A percentile compares a stretch with the other conserved stretches of the same genome.
phyloP scores from a whole-genome alignment of 2,113 vertebrate genomes.

The Colinus virginianus region DNA sequence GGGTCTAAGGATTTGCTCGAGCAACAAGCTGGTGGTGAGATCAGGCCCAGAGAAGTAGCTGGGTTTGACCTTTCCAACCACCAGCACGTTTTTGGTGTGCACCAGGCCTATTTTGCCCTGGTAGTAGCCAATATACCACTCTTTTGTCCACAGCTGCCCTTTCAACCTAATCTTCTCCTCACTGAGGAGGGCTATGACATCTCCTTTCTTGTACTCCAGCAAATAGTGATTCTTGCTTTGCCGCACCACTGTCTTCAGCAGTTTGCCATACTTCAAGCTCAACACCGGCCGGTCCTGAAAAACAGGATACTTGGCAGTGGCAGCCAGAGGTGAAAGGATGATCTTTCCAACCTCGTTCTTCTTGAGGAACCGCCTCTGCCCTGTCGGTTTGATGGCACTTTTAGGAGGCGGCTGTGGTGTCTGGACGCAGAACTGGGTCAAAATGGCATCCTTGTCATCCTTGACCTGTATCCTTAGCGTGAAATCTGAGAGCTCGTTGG shows the following conservation, averaged over 20 bases:
- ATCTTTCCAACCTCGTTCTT: slow-evolving; percentile 96
- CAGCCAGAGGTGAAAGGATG: slow-evolving; percentile 88
- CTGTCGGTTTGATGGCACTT: slow-evolving; percentile 81
- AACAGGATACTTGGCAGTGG: slow-evolving; percentile 87
- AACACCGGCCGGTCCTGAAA: slow-evolving; percentile 90
- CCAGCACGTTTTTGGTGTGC: slow-evolving; percentile 92
- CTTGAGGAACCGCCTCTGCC: slow-evolving; percentile 92
- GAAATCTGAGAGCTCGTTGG: slow-evolving; percentile 89
- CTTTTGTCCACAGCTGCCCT: slow-evolving; percentile 96
- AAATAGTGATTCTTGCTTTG: slow-evolving; percentile 94
- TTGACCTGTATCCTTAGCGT: slow-evolving; percentile 92
- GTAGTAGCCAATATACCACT: slow-evolving; percentile 97
- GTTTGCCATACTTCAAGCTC: slow-evolving; percentile 91
- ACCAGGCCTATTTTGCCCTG: slow-evolving; percentile 92
- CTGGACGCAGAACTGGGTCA: slow-evolving; percentile 95
- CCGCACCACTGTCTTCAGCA: slow-evolving; percentile 93
- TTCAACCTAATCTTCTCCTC: slow-evolving; percentile 93
- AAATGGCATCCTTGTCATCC: slow-evolving; percentile 86
- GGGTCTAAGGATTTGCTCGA: slow-evolving; percentile 93
- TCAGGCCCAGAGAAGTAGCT: slow-evolving; percentile 87
- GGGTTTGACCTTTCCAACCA: slow-evolving; percentile 88
- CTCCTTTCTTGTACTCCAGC: slow-evolving; percentile 95
- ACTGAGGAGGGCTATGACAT: slow-evolving; percentile 89
- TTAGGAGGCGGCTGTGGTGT: slow-evolving; percentile 91
- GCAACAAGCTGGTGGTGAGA: slow-evolving; percentile 86